Percentiles rank a stretch among this genome's conserved stretches.
Conservation (phyloP, 2,797 vertebrate species). For the Cyprinella venusta region DNA sequence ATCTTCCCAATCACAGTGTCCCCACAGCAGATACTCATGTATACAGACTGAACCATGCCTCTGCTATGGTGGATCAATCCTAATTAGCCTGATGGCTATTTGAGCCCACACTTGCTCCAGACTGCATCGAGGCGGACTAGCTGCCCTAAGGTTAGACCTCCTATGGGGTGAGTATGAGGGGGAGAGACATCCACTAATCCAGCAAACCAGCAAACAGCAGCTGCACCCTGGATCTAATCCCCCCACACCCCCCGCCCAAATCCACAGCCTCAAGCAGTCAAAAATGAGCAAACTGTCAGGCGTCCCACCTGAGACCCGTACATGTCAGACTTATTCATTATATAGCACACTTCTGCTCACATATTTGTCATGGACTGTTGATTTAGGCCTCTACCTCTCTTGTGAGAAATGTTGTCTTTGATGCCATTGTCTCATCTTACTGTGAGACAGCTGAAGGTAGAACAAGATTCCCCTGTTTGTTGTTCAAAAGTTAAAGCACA, state of each 20-base stretch:
- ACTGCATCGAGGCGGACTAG: background rate
- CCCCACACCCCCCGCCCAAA: background rate
- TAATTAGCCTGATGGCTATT: constrained; percentile 49
- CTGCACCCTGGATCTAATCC: constrained; percentile 42
- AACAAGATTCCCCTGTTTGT: constrained; percentile 8
- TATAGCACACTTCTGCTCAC: constrained; percentile 11
- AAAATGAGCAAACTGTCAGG: constrained; percentile 7
- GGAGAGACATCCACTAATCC: constrained; percentile 33
- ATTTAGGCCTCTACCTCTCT: background rate
- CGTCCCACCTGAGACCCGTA: constrained; percentile 46
- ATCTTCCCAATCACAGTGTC: constrained; percentile 12
- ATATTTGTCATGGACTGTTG: background rate
- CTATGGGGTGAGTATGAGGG: background rate
- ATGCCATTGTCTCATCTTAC: constrained; percentile 10
- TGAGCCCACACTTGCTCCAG: constrained; percentile 25
- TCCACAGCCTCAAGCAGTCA: constrained; percentile 17
- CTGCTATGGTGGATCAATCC: constrained; percentile 38
- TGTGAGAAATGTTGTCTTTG: constrained; percentile 24
- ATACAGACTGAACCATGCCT: constrained; percentile 33
- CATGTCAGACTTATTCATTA: constrained; percentile 24
- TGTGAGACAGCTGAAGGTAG: background rate
- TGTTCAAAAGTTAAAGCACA: background rate
- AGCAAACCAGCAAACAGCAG: constrained; percentile 45
- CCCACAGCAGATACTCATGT: constrained; percentile 39
- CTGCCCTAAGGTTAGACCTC: constrained; percentile 13